A percentile compares a stretch with the other conserved stretches of the same genome.
phyloP scores from a whole-genome alignment of 2,888 invertebrate species.

The Spilosoma lubricipeda region DNA sequence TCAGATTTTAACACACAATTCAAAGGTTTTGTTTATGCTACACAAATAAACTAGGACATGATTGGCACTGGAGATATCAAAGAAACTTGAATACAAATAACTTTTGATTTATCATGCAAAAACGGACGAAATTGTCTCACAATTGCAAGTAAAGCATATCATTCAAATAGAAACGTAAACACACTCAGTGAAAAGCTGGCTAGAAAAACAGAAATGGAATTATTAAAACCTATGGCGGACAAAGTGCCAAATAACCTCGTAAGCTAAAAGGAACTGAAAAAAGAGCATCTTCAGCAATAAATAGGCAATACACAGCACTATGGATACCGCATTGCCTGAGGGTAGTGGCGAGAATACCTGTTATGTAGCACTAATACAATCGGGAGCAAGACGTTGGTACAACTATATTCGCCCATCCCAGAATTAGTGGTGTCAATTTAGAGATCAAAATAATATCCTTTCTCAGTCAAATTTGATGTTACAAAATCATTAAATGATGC shows the following conservation, averaged over 20 bases:
- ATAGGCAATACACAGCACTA: background rate
- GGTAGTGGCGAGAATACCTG: background rate
- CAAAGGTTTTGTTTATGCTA: slow-evolving; percentile 8
- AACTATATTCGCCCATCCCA: background rate
- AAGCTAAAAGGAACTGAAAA: background rate
- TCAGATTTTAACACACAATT: slow-evolving; percentile 11
- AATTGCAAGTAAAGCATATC: background rate
- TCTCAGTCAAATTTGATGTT: background rate
- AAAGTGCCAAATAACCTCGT: background rate
- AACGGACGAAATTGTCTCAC: slow-evolving; percentile 1
- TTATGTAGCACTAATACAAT: background rate
- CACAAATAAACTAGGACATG: slow-evolving; percentile 4
- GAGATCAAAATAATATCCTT: background rate
- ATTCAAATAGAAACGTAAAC: background rate
- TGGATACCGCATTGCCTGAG: background rate
- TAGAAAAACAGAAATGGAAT: no score
- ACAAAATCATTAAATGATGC: background rate
- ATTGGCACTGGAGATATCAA: slow-evolving; percentile 18
- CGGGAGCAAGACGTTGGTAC: background rate
- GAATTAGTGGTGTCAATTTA: background rate
- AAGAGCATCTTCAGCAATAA: background rate
- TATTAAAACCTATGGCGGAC: background rate
- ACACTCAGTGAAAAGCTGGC: background rate
- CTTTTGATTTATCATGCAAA: slow-evolving; percentile 14
- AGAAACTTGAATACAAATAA: slow-evolving; percentile 9